Base-by-base conservation (phyloP, 2,888 invertebrate species). In the Eulithis prunata region DNA sequence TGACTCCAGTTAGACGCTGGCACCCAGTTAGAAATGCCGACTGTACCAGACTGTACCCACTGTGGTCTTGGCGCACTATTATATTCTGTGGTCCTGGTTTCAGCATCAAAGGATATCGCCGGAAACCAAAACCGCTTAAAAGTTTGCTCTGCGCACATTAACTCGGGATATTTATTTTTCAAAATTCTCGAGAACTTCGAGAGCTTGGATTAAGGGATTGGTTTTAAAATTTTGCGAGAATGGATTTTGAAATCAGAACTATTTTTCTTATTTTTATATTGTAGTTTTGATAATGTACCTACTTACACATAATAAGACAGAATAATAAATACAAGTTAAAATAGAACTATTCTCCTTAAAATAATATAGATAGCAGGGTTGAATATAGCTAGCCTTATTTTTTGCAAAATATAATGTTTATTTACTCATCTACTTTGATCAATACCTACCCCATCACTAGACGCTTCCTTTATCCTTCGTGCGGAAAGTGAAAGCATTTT, bases 51-150 rank as follows among this genome's bases (percentile, higher is more conserved):
- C 14, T 21, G 21, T 21, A 21, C 21, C 21, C 21, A 36, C 57
- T 59, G 45, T 45, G 59, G 59, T 59, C 56, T 52, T 56, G 14
- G 57, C 45, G 21, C 28, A 58, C 49, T 58, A 51, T 53, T 53
- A 47, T 60, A 51, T 12, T 59, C 59, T 51, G 46, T 36, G 45
- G 56, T 47, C 14, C 58, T 59, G 59, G 55, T 49, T 59, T 76
- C 77, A 77, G 75, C 77, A 78, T 82, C 82, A 84, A 83, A 84
- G 83, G 86, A 78, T 82, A 79, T 78, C 75, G 69, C 68, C 69
- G 66, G 63, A 69, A 72, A 71, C 68, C 68, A 70, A 77, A 78
- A 78, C 75, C 74, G 74, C 72, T 78, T 72, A 74, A 74, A 76
- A 76, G 71, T 75, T 77, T 69, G 45, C 58, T 64, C 46, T 12